Evolutionary conservation across 2,888 invertebrate genomes (phyloP).

Genomic region (Synergus japonicus): DNA sequence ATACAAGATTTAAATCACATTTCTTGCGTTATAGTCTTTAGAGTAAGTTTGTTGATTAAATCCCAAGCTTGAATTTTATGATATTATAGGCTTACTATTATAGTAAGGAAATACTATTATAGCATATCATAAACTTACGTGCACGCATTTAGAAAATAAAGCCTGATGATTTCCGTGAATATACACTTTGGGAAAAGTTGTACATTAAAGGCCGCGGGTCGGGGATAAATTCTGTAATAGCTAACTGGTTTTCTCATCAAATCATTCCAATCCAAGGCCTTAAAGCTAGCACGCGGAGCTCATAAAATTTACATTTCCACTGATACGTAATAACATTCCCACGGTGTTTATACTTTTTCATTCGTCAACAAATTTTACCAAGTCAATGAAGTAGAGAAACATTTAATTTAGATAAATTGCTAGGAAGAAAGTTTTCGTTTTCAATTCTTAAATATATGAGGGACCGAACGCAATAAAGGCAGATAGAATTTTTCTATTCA

Average conservation of each 20-base stretch:
- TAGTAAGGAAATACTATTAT: neutral
- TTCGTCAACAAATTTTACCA: slow-evolving; percentile 19
- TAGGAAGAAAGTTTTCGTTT: neutral
- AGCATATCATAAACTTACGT: neutral
- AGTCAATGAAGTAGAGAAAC: neutral
- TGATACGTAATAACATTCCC: slow-evolving; percentile 64
- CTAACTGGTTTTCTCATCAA: slow-evolving; percentile 17
- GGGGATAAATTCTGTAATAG: slow-evolving; percentile 18
- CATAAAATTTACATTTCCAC: slow-evolving; percentile 73
- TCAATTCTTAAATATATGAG: neutral
- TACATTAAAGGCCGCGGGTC: neutral
- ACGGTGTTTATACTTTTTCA: slow-evolving; percentile 54
- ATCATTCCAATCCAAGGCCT: neutral
- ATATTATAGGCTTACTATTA: neutral
- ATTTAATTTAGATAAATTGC: neutral
- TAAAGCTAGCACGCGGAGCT: slow-evolving; percentile 57
- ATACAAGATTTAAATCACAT: neutral
- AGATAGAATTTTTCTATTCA: too few species aligned
- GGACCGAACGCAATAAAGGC: too few species aligned
- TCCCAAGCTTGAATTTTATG: neutral
- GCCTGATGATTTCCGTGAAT: slow-evolving; percentile 13
- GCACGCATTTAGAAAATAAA: neutral
- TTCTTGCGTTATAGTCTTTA: neutral
- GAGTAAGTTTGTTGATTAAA: neutral
- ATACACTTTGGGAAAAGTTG: slow-evolving; percentile 10